Base-by-base conservation (phyloP, 2,888 invertebrate genomes). In the Eilema griseolum region DNA sequence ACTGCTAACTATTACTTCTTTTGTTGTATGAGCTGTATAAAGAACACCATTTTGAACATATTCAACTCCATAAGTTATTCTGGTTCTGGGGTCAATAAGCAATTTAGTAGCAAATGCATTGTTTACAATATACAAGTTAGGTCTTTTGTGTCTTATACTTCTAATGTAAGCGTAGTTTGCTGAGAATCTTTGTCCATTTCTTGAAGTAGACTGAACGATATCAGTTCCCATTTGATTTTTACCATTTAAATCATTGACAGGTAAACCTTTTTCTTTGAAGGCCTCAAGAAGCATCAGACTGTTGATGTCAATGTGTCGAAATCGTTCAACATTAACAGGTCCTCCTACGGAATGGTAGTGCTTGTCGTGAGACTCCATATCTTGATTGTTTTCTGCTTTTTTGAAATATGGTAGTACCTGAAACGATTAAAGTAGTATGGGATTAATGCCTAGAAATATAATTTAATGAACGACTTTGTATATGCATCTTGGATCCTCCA, bases 381-480 rank as follows among this genome's bases (percentile, higher is more conserved):
- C 96, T 85, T 93, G 92, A 80, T 97, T 97, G 78, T 96, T 94
- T 90, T 97, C 97, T 0, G 96, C 94, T 89, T 97, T 97, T 69
- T 96, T 96, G 87, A 97, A 98, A 86, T 97, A 98, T 0, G 97
- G 97, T 23, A 97, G 90, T 0, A 97, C 91, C 95, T 95, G 89
- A 11, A 91, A 91, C 31, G 31, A 31, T 33, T 65, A 61, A 4
- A 3, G 3, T 3, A 8, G 11, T 24, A 12, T 3, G 24, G 7
- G 5, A 1, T 24, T 16, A 62, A 10, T 24, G 1, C n/a, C 31
- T 57, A 1, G 0, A n/a, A 23, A 12, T 24, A 8, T 41, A 37
- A 33, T 14, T 26, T 14, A 23, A 41, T 41, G 24, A 33, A 24
- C n/a, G n/a, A n/a, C n/a, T n/a, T n/a, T n/a, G n/a, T n/a, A n/a